Conservation (phyloP, 2,888 invertebrate genomes). For the Gryllus longicercus region DNA sequence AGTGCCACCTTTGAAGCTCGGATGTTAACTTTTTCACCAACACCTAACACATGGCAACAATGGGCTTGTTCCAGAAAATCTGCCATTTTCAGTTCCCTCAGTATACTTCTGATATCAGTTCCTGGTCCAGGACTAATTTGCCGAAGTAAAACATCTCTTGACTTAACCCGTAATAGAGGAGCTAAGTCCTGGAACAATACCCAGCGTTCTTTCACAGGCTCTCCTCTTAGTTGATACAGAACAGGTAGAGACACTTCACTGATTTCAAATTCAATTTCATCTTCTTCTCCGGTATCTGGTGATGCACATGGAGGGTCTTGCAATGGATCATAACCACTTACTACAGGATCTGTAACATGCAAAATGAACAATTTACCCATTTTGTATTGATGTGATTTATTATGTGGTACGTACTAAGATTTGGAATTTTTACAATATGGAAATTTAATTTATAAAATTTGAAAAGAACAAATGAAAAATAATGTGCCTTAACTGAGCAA, state of each 20-base stretch:
- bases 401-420: no score
- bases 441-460: no score
- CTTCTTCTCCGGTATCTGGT: slow-evolving; percentile 46
- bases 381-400: no score
- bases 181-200: slow-evolving; percentile 76
- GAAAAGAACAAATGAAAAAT: no score
- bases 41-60: slow-evolving; percentile 73
- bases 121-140: slow-evolving; percentile 57
- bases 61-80: slow-evolving; percentile 78
- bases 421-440: no score
- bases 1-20: slow-evolving; percentile 77
- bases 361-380: slow-evolving; percentile 17
- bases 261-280: slow-evolving; percentile 75
- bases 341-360: slow-evolving; percentile 48
- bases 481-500: no score
- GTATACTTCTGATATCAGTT: slow-evolving; percentile 49
- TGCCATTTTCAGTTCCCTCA: slow-evolving; percentile 70
- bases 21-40: slow-evolving; percentile 75
- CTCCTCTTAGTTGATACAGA: slow-evolving; percentile 66
- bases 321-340: slow-evolving; percentile 59
- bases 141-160: slow-evolving; percentile 72
- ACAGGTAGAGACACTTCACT: slow-evolving; percentile 76
- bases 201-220: slow-evolving; percentile 69
- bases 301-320: slow-evolving; percentile 56
- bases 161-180: slow-evolving; percentile 72